Evolutionary conservation across 2,113 vertebrate genomes (phyloP), one percentile per base, ranked within the genome.

Genomic region (Camelus bactrianus): DNA sequence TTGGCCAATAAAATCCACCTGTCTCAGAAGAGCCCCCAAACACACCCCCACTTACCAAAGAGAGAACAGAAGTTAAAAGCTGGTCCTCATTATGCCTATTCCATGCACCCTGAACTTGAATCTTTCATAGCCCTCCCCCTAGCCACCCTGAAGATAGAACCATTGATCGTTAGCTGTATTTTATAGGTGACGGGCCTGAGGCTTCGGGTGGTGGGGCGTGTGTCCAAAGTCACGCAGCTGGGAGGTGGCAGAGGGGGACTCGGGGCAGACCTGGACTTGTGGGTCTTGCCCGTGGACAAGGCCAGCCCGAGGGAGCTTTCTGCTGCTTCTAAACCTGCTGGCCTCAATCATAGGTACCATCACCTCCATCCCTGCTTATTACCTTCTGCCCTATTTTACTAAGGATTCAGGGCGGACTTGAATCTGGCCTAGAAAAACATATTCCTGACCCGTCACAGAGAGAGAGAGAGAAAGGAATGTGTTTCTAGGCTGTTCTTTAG

Each of bases 381-480:
- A 35, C 94, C 89, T 93, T 80, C 69, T 89, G 91, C 69, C 89
- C 89, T 96, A 75, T 95, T 97, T 97, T 96, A 80, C 83, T 32
- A 26, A 88, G 46, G 76, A 97, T 96, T 91, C 72, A 96, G 93
- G 82, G 72, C 84, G 96, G 84, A 85, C 89, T 89, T 19, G 11
- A 82, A 85, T 94, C 85, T 97, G 93, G 56, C 95, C 95, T 97
- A 97, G 93, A 97, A 97, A 97, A 97, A 60, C 85, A 93, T 56
- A 81, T 85, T 84, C 35, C 91, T 70, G 72, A 85, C 94, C 75
- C 72, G 26, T 87, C 35, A 38, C 24, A 86, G 86, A 76, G 89
- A n/a, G 35, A 28, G 50, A 64, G 32, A 42, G 9, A 46, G 19
- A 32, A 2, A 60, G 52, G 32, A 54, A 12, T 35, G 65, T 60